Evolutionary conservation across 1,140 invertebrate genomes (phyloP).

Genomic region (Drosophila elegans): DNA sequence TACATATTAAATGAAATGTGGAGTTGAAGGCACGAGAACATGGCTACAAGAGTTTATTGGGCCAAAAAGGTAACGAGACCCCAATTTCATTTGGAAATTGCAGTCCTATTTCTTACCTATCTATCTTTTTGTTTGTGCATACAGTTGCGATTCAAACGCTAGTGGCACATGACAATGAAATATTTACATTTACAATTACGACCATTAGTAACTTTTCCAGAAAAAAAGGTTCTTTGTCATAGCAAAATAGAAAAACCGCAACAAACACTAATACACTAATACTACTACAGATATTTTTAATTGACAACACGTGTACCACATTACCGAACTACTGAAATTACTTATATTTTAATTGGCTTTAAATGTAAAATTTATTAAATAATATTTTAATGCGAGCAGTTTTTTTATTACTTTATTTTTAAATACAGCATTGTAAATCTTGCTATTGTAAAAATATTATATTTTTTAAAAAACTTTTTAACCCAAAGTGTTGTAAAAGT

Average conservation of each 20-base stretch:
- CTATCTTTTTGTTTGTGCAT: not conserved
- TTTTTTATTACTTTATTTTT: too few relatives aligned
- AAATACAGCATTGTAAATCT: too few relatives aligned
- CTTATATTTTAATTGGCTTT: too few relatives aligned
- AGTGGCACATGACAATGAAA: not conserved
- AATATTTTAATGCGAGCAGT: too few relatives aligned
- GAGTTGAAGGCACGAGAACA: not conserved
- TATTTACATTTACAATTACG: not conserved
- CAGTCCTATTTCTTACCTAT: not conserved
- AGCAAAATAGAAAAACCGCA: not conserved
- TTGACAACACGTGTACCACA: not conserved
- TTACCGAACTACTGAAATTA: too few relatives aligned
- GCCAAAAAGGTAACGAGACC: slow-evolving; percentile 5
- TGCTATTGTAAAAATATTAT: too few relatives aligned
- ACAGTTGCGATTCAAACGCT: not conserved
- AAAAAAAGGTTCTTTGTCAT: not conserved
- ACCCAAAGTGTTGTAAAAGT: too few relatives aligned
- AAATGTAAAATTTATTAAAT: too few relatives aligned
- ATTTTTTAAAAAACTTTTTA: too few relatives aligned
- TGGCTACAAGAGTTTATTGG: slow-evolving; percentile 6
- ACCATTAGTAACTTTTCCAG: not conserved
- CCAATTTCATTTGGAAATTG: slow-evolving; percentile 1
- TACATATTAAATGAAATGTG: not conserved
- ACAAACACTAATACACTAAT: not conserved
- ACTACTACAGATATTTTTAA: not conserved